Evolutionary conservation across 1,140 invertebrate species (phyloP).

Genomic region (Bombus consobrinus): DNA sequence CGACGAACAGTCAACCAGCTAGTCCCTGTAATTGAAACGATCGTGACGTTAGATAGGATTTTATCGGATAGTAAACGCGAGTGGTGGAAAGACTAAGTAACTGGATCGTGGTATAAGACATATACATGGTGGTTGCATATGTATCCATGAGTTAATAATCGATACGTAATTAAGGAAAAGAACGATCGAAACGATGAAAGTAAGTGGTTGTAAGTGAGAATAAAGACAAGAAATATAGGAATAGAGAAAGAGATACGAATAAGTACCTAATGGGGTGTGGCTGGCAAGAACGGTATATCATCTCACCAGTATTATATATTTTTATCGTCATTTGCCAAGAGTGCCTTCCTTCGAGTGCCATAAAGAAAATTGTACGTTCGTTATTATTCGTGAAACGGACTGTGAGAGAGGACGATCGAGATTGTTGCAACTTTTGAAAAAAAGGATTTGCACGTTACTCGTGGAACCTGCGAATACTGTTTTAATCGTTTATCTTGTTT

Average conservation of each 20-base stretch:
- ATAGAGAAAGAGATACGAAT: neutral
- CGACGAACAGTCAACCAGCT: conserved; percentile 72
- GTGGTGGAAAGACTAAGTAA: neutral
- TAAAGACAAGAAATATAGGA: neutral
- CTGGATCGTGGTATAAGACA: neutral
- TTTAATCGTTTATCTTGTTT: neutral
- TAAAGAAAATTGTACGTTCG: conserved; percentile 14
- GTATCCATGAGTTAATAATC: neutral
- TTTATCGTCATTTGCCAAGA: conserved; percentile 42
- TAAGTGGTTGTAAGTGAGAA: neutral
- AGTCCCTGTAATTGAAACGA: conserved; percentile 76
- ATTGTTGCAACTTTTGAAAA: conserved; percentile 1
- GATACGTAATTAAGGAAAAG: neutral
- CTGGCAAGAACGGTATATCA: conserved; percentile 19
- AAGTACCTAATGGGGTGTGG: neutral
- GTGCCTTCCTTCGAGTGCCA: conserved; percentile 48
- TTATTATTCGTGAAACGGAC: conserved; percentile 3
- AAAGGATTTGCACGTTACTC: neutral
- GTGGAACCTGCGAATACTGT: neutral
- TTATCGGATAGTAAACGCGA: neutral
- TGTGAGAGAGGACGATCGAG: neutral
- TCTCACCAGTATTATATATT: conserved; percentile 53
- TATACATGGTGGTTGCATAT: neutral
- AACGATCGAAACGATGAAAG: neutral
- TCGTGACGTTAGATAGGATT: neutral